Conservation (phyloP, 1,140 invertebrate genomes). For the Pseudoatta argentina region DNA sequence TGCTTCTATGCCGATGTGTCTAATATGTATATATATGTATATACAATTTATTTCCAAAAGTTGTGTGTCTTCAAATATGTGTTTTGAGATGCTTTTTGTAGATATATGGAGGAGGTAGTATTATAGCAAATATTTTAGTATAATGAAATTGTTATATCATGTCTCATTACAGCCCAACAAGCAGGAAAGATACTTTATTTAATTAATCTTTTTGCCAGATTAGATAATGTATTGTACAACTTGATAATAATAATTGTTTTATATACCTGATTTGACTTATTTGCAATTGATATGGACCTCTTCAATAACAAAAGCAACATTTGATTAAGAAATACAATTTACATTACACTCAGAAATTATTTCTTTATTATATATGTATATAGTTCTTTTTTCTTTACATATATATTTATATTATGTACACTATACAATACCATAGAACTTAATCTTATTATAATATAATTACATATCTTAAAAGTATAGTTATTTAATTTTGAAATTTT, state of each 20-base stretch:
- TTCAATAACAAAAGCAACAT: background rate
- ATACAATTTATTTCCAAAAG: constrained; percentile 18
- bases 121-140: constrained; percentile 39
- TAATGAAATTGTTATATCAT: constrained; percentile 31
- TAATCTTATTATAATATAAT: background rate
- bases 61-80: constrained; percentile 14
- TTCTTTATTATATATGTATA: background rate
- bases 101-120: background rate
- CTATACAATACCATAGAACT: background rate
- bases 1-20: background rate
- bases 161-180: background rate
- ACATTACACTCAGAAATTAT: constrained; percentile 11
- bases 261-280: constrained; percentile 11
- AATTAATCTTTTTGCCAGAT: constrained; percentile 26
- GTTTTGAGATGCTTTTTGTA: constrained; percentile 32
- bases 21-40: background rate
- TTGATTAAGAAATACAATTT: background rate
- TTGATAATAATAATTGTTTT: constrained; percentile 41
- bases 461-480: background rate
- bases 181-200: constrained; percentile 11
- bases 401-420: background rate
- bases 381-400: background rate
- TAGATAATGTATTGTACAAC: constrained; percentile 16
- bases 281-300: background rate
- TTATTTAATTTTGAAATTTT: constrained; percentile 22